A percentile compares a stretch with the other conserved stretches of the same genome.
Evolutionary conservation across 2,113 vertebrate species (phyloP).

Genomic region (Ursus arctos): DNA sequence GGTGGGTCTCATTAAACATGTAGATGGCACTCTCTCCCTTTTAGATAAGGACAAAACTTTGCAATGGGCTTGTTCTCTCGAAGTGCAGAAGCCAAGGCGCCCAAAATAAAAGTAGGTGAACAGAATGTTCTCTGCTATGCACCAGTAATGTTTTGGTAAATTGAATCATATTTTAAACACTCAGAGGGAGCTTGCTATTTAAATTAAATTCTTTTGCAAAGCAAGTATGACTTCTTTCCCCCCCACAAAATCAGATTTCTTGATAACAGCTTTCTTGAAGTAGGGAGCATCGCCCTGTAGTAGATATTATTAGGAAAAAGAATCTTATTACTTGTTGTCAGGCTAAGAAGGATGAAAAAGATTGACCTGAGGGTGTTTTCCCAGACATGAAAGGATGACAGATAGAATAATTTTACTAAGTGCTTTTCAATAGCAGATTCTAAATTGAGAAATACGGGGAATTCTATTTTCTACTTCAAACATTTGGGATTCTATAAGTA

Average conservation of each 20-base stretch:
- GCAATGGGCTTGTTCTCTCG: background rate
- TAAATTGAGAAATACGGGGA: constrained; percentile 30
- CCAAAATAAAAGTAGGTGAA: constrained; percentile 1
- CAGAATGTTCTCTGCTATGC: constrained; percentile 18
- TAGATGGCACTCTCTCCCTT: constrained; percentile 29
- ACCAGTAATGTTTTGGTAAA: constrained; percentile 45
- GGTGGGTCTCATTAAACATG: background rate
- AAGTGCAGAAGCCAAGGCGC: background rate
- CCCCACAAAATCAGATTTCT: constrained; percentile 9
- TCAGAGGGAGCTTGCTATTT: constrained; percentile 54
- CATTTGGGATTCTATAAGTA: constrained; percentile 33
- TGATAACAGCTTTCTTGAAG: constrained; percentile 31
- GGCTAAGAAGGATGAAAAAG: background rate
- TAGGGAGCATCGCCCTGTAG: background rate
- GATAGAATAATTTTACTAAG: constrained; percentile 53
- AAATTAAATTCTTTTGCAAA: constrained; percentile 68
- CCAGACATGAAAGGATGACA: background rate
- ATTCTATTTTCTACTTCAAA: constrained; percentile 54
- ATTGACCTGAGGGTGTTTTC: background rate
- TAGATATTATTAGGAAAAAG: background rate
- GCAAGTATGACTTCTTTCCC: background rate
- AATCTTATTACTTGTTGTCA: constrained; percentile 19
- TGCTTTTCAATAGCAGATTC: constrained; percentile 52
- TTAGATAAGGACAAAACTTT: background rate
- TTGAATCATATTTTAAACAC: constrained; percentile 63